Conservation (phyloP, 2,888 invertebrate genomes). For the Andrena dorsata region DNA sequence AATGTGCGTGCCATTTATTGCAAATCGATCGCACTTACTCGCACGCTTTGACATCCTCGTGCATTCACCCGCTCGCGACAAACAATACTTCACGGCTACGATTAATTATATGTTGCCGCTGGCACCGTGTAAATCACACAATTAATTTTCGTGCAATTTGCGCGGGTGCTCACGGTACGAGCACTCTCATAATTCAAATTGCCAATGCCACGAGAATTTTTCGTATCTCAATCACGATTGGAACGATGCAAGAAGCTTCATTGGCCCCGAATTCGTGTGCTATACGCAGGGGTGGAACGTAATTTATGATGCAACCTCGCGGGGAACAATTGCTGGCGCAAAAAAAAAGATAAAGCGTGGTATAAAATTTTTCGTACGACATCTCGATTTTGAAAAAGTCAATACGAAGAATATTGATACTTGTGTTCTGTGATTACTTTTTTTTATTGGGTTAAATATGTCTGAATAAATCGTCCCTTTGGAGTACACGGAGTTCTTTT, state of each 20-base stretch:
- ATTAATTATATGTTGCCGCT: conserved; percentile 82
- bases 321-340: no score
- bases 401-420: no score
- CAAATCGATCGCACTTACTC: conserved; percentile 78
- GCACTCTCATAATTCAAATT: conserved; percentile 46
- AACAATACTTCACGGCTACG: conserved; percentile 78
- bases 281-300: no score
- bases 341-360: no score
- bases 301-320: no score
- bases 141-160: conserved; percentile 55
- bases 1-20: conserved; percentile 78
- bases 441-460: no score
- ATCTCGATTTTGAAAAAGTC: no score
- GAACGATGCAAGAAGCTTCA: background rate
- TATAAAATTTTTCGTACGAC: no score
- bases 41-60: conserved; percentile 67
- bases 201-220: conserved; percentile 10
- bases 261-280: background rate
- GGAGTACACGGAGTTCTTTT: no score
- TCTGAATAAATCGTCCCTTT: no score
- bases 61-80: conserved; percentile 64
- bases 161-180: conserved; percentile 24
- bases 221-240: no score
- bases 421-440: no score
- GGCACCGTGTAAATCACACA: conserved; percentile 79